These are phyloP conservation scores for Aviceda subcristata DNA, from an alignment of 2,113 vertebrate species.

Conservation along the genomic window DNA sequence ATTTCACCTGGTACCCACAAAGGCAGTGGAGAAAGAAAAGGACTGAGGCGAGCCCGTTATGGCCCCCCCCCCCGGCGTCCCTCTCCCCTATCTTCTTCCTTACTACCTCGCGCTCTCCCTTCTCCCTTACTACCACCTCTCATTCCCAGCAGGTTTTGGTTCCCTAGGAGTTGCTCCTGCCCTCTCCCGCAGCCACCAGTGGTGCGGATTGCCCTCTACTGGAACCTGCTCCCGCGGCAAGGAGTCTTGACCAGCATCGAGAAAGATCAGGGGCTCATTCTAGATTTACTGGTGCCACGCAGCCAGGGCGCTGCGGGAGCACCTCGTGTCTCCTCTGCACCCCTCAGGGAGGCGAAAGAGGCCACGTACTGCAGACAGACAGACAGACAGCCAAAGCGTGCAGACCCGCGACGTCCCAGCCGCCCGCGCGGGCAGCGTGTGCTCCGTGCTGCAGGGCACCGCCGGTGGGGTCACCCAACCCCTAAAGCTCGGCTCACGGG, in stretches of 20 bases:
- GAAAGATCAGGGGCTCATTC: not conserved
- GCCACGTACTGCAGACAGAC: not conserved
- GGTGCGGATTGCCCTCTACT: constrained; percentile 23
- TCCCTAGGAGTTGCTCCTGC: not conserved
- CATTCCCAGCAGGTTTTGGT: not conserved
- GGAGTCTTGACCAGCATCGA: not conserved
- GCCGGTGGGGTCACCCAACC: not conserved
- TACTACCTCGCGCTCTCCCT: not conserved
- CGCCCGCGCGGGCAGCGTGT: not conserved
- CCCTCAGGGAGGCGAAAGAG: not conserved
- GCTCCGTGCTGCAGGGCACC: not conserved
- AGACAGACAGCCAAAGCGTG: not conserved
- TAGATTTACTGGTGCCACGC: not conserved
- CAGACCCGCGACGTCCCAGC: not conserved
- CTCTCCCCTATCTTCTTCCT: not conserved
- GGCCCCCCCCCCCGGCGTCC: not conserved
- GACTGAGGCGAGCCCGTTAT: not conserved
- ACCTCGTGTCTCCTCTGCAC: not conserved
- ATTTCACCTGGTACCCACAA: constrained; percentile 84
- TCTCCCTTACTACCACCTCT: not conserved
- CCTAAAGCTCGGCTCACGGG: not conserved
- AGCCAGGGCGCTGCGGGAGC: not conserved
- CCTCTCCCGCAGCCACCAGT: not conserved
- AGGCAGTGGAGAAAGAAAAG: not conserved
- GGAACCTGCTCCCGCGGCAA: not conserved